Evolutionary conservation across 2,797 vertebrate species (phyloP).

Genomic region (Mycteria americana): DNA sequence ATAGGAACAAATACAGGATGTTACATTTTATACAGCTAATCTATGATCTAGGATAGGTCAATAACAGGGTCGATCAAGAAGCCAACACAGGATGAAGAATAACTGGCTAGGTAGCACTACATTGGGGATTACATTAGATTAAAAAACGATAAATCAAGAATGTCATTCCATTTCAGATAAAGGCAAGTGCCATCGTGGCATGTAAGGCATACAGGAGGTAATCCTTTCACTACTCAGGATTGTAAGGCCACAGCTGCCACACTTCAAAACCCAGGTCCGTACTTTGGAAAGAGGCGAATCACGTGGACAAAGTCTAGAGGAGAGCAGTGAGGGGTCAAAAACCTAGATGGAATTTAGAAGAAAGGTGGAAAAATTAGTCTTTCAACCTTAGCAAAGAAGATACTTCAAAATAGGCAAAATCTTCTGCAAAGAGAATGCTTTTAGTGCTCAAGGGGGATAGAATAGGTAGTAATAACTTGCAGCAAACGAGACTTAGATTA

Average conservation of each 20-base stretch:
- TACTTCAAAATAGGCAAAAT: background rate
- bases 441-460: background rate
- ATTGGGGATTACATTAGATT: background rate
- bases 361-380: background rate
- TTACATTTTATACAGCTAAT: background rate
- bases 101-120: background rate
- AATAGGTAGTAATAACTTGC: background rate
- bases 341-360: background rate
- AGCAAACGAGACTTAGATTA: background rate
- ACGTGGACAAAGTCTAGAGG: background rate
- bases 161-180: constrained; percentile 3
- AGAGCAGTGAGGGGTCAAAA: background rate
- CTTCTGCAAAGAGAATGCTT: background rate
- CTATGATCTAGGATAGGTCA: background rate
- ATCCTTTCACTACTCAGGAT: background rate
- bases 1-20: background rate
- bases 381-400: background rate
- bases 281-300: background rate
- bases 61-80: background rate
- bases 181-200: background rate
- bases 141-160: background rate
- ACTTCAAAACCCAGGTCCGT: background rate
- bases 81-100: background rate
- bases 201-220: background rate
- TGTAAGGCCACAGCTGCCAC: background rate